Base-by-base conservation (phyloP, 92 coral and sea anemone species). In the Heliopora coerulea region DNA sequence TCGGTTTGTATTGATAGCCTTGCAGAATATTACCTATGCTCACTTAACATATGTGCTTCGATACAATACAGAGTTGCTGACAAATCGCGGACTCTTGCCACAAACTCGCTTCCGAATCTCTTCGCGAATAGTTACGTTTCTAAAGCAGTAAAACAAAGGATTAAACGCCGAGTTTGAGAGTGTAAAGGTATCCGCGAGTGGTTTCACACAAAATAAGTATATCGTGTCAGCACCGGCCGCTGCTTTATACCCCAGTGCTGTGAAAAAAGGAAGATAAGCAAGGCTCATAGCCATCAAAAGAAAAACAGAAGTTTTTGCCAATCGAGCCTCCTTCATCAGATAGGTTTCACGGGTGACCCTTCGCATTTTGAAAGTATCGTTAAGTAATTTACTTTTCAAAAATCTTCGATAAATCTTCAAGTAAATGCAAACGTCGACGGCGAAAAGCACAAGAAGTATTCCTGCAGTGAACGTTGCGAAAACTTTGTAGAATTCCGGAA, bases 91-190 rank as follows among this genome's bases (percentile, higher is more conserved):
- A 11, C 11, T 11, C 4, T 4, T 37, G 4, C 42, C 42, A 4
- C 11, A 4, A 4, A 37, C 11, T 37, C 11, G 42, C 42, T 4
- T 11, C 42, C 4, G 11, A 37, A 80, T 48, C 17, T 62, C 84
- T 15, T 20, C 28, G 35, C 79, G 73, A 58, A 80, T 72, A 21
- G 59, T 68, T 14, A 32, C 46, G 46, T 70, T 80, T 60, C 73
- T 80, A 28, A 58, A 80, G 35, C 84, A 80, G 64, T 80, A 80
- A 23, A 80, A 69, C 21, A 80, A 65, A 1, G 84, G 84, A 33
- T 80, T 80, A 35, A 80, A 80, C 3, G 79, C 44, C 11, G 79
- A 69, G 62, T 80, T 80, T 6, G 70, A 44, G 20, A 80, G 75
- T 6, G 70, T 79, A 4, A 80, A 30, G 1, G 84, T 80, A 50